These are phyloP conservation scores for Loriculus beryllinus DNA, from an alignment of 2,797 vertebrate genomes.

Conservation along the genomic window DNA sequence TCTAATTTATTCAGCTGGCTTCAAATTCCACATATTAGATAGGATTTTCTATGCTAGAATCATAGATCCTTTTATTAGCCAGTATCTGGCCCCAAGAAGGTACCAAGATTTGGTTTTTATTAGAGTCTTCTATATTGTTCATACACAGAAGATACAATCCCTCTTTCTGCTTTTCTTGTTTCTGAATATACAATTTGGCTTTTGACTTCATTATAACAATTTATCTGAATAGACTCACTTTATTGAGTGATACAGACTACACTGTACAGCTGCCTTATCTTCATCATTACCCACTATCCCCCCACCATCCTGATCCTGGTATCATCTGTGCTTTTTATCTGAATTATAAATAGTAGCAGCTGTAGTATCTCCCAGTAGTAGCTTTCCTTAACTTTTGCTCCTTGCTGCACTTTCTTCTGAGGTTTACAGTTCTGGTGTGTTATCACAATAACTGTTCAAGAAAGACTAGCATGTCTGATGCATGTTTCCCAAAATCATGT, in stretches of 20 bases:
- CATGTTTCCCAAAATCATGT: neutral
- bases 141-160: neutral
- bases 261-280: neutral
- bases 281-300: neutral
- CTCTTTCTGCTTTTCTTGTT: neutral
- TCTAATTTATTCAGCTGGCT: conserved; percentile 15
- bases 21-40: neutral
- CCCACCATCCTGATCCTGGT: neutral
- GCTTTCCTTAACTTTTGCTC: neutral
- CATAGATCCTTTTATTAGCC: neutral
- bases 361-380: neutral
- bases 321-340: neutral
- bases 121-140: neutral
- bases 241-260: neutral
- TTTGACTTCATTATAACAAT: conserved; percentile 34
- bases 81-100: neutral
- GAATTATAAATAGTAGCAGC: neutral
- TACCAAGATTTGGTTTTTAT: conserved; percentile 22
- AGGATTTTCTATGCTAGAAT: conserved; percentile 22
- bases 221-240: neutral
- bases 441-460: neutral
- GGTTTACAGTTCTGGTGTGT: neutral
- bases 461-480: neutral
- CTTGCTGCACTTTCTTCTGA: neutral
- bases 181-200: neutral